These are phyloP conservation scores for Rhinopithecus roxellana DNA, from an alignment of 2,113 vertebrate species.

Conservation along the genomic window DNA sequence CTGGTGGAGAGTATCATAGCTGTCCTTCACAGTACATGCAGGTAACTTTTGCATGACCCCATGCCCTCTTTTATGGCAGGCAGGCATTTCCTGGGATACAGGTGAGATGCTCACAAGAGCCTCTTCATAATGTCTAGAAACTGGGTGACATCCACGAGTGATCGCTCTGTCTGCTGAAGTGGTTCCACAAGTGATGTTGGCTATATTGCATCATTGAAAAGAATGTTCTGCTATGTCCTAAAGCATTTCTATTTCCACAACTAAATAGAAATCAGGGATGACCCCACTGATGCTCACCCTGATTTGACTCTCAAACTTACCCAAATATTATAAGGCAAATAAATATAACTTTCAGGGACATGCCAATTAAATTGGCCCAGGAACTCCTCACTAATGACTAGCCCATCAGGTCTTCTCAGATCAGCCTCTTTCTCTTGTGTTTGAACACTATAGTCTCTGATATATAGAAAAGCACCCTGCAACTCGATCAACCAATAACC, in stretches of 20 bases:
- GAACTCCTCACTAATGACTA: not conserved
- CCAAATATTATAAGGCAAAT: slow-evolving; percentile 50
- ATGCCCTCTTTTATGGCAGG: not conserved
- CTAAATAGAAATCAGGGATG: not conserved
- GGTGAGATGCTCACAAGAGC: not conserved
- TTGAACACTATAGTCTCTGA: not conserved
- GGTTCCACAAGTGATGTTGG: not conserved
- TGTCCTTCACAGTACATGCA: not conserved
- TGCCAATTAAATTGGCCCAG: not conserved
- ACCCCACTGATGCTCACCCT: not conserved
- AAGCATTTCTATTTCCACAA: slow-evolving; percentile 4
- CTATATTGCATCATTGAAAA: not conserved
- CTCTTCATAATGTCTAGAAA: not conserved
- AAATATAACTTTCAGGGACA: not conserved
- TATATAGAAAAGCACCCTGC: not conserved
- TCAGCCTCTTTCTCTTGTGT: not conserved
- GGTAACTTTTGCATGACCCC: not conserved
- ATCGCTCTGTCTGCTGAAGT: not conserved
- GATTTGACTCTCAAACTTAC: not conserved
- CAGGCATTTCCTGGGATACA: not conserved
- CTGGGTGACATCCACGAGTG: not conserved
- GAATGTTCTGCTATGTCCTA: not conserved
- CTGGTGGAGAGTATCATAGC: not conserved
- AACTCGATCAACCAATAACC: not conserved
- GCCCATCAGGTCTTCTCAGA: not conserved